Percentiles rank a stretch among this genome's conserved stretches.
These are phyloP conservation scores for Megaceryle maxima DNA, from an alignment of 2,113 vertebrate species.

Conservation along the genomic window DNA sequence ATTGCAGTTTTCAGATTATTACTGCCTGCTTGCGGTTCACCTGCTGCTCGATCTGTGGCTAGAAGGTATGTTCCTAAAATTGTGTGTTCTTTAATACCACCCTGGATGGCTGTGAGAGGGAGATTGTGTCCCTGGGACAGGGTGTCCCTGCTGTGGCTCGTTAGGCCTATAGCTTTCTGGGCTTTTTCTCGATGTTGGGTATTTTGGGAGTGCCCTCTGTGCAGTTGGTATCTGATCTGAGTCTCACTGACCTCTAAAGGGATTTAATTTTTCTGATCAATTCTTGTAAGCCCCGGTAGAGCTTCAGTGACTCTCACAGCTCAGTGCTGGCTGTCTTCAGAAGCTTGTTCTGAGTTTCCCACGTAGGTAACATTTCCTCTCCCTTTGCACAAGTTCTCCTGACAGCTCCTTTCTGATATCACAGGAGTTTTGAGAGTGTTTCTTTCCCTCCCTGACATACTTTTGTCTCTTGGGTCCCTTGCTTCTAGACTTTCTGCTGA, in stretches of 20 bases:
- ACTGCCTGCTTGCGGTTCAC: conserved; percentile 94
- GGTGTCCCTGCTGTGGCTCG: neutral
- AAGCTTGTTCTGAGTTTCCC: neutral
- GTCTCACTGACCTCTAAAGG: neutral
- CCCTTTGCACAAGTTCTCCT: neutral
- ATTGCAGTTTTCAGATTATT: conserved; percentile 95
- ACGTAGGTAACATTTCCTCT: neutral
- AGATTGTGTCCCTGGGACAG: neutral
- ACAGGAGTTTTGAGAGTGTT: neutral
- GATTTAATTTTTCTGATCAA: neutral
- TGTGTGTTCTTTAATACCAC: neutral
- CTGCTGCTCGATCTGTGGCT: conserved; percentile 92
- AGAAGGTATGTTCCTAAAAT: conserved; percentile 77
- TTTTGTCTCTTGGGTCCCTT: neutral
- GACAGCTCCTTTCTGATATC: neutral
- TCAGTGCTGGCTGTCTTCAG: neutral
- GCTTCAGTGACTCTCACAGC: neutral
- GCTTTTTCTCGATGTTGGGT: neutral
- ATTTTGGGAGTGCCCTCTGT: neutral
- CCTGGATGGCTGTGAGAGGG: neutral
- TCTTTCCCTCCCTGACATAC: neutral
- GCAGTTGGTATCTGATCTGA: neutral
- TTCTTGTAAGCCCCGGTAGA: neutral
- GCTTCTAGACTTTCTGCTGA: neutral
- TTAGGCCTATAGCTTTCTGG: neutral